Evolutionary conservation across 2,797 vertebrate species (phyloP).

Genomic region (Enteromius viviparus): DNA sequence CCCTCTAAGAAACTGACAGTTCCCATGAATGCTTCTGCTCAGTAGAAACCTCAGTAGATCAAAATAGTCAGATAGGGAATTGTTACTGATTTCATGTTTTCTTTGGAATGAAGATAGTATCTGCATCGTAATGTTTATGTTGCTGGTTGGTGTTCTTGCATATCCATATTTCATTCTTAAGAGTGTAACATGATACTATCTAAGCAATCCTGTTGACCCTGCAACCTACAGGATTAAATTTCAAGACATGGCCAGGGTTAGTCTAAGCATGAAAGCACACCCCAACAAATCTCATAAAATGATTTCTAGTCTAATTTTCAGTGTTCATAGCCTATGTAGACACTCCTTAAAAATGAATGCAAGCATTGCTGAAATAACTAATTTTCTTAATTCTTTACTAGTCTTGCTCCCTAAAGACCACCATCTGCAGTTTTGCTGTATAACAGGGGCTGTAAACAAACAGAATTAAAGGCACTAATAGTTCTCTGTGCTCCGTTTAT

Average conservation of each 20-base stretch:
- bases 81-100: conserved; percentile 32
- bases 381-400: conserved; percentile 19
- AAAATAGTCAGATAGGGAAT: conserved; percentile 25
- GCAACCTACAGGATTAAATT: conserved; percentile 12
- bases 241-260: conserved; percentile 10
- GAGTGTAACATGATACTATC: conserved; percentile 25
- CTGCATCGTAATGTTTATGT: conserved; percentile 25
- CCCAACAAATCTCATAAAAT: neutral
- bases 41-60: conserved; percentile 24
- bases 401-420: conserved; percentile 33
- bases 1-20: neutral
- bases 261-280: neutral
- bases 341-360: neutral
- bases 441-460: conserved; percentile 53
- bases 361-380: neutral
- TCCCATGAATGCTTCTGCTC: conserved; percentile 17
- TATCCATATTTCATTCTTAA: conserved; percentile 30
- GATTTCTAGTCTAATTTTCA: neutral
- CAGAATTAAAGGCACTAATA: conserved; percentile 49
- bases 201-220: conserved; percentile 34
- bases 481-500: conserved; percentile 17
- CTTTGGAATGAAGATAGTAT: conserved; percentile 29
- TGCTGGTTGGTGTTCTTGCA: conserved; percentile 27
- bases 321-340: neutral
- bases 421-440: conserved; percentile 35